A percentile compares a stretch with the other conserved stretches of the same genome.
phyloP scores from a whole-genome alignment of 2,888 invertebrate species.

The Calameuta idolon region DNA sequence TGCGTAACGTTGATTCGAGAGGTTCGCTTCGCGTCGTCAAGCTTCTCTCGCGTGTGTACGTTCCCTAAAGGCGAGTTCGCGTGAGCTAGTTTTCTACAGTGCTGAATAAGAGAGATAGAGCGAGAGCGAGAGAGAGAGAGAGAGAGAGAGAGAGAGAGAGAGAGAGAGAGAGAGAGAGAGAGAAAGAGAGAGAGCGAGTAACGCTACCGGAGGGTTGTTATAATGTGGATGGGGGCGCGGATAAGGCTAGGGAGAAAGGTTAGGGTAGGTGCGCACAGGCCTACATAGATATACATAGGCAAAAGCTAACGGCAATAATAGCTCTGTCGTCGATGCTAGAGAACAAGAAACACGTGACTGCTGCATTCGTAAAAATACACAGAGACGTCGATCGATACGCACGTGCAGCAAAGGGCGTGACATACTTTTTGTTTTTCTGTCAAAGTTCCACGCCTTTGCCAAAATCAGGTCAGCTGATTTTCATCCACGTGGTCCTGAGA shows the following conservation, averaged over 20 bases:
- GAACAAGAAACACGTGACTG: not conserved
- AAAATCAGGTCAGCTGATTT: no score
- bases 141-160: not conserved
- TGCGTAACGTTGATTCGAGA: not conserved
- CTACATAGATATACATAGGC: no score
- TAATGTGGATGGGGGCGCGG: conserved; percentile 23
- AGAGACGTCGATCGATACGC: no score
- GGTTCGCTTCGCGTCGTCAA: not conserved
- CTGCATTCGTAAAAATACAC: not conserved
- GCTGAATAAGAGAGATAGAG: conserved; percentile 2
- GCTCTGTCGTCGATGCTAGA: not conserved
- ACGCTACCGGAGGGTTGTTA: conserved; percentile 18
- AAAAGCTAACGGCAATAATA: no score
- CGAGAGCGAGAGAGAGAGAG: not conserved
- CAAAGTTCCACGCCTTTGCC: no score
- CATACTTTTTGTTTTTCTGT: no score
- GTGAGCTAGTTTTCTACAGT: conserved; percentile 8
- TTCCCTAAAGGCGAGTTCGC: conserved; percentile 16
- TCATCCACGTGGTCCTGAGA: no score
- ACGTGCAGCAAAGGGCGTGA: no score
- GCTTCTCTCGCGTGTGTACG: conserved; percentile 12
- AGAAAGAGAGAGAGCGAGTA: not conserved
- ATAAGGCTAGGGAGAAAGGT: conserved; percentile 13
- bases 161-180: not conserved
- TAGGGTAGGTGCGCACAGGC: no score